Base-by-base conservation (phyloP, 2,797 vertebrate genomes). In the Parambassis ranga region DNA sequence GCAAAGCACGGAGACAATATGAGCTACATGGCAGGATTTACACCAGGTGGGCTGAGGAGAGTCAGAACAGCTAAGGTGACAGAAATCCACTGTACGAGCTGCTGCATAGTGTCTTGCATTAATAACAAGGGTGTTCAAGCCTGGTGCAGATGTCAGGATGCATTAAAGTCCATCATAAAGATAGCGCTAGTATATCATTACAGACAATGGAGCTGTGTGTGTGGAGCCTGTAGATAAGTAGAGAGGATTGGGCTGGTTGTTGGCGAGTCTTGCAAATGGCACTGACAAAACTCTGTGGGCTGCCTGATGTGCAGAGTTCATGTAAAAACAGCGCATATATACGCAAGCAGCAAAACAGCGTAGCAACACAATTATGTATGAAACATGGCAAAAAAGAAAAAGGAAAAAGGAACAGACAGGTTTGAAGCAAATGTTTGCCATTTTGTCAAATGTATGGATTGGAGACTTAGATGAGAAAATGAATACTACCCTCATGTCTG, bases 231-330 rank as follows among this genome's bases (percentile, higher is more conserved):
- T 10, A 79, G 80, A 87, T 85, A 83, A 85, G 79, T 65, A 44
- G 51, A 63, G 58, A 65, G 67, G 75, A 79, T 38, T 15, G 69
- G 65, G 65, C 39, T 75, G 65, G 58, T 27, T 38, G 71, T 62
- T 50, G 44, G 19, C 13, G 37, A 64, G 70, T 75, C 69, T 52
- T 65, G 76, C 63, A 62, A n/a, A 61, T 5, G 11, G 26, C 75
- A 73, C 63, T 77, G 83, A 79, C 77, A 73, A 71, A 82, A 84
- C 61, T 74, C 72, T 76, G 75, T 73, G 71, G 63, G 68, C 58
- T 62, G 74, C 41, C 53, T 53, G 31, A 63, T 71, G 57, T 50
- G 46, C 24, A 14, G 49, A 58, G 26, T 58, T 48, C 41, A 28
- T 35, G 65, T 56, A 49, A 47, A 62, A 71, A 63, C 46, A 68